phyloP scores from a whole-genome alignment of 2,113 vertebrate species.

The Trogon melanurus region DNA sequence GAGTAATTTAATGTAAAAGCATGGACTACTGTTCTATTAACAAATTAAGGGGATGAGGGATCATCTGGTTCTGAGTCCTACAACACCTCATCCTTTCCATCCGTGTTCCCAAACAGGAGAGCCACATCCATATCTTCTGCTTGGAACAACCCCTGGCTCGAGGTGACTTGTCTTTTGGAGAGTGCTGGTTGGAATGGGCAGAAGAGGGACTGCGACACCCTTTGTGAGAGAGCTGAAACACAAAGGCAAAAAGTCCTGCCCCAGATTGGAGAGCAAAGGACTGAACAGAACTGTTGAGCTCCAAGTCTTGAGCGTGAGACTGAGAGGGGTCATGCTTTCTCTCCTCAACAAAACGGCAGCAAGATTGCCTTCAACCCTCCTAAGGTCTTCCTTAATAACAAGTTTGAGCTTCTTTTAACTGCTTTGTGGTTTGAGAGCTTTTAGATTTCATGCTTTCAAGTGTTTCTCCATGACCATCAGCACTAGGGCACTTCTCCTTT shows the following conservation, averaged over 20 bases:
- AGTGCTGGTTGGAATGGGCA: neutral
- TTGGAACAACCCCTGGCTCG: neutral
- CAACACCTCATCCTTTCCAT: neutral
- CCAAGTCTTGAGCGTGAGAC: neutral
- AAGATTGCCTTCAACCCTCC: neutral
- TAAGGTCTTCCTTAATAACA: neutral
- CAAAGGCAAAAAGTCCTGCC: neutral
- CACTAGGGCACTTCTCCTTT: neutral
- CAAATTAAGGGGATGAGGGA: neutral
- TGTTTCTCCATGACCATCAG: neutral
- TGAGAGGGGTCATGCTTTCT: neutral
- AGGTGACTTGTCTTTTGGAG: neutral
- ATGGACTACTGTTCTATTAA: neutral
- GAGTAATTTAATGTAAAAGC: neutral
- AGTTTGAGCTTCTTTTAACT: neutral
- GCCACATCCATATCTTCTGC: neutral
- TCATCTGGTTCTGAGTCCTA: neutral
- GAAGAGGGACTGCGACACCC: neutral
- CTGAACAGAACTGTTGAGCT: neutral
- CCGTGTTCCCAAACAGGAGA: neutral
- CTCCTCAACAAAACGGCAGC: neutral
- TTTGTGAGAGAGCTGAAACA: neutral
- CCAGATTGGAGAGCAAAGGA: neutral
- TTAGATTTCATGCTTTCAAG: rapidly evolving
- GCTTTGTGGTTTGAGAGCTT: neutral